Evolutionary conservation across 2,113 vertebrate genomes (phyloP), one percentile per base, ranked within the genome.

Genomic region (Prinia subflava): DNA sequence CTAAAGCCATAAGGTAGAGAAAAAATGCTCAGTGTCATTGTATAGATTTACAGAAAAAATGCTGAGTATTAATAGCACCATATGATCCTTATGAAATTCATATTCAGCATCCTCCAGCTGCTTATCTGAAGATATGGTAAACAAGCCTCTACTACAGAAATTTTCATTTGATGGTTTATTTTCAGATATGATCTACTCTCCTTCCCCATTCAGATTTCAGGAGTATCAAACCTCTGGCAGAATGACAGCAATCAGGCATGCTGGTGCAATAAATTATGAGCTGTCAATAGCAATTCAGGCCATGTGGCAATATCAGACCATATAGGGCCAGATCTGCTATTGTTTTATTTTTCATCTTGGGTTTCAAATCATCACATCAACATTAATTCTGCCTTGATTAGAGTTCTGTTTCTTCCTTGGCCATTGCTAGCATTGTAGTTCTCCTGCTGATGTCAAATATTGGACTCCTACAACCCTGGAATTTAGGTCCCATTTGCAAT

Each of bases 161-260:
- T 59, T 69, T 92, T 83, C 15, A 23, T 95, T 59, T 89, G 27
- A 31, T 87, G 60, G 37, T 73, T 92, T 95, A 59, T 94, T 91
- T 95, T 95, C 57, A 85, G 74, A 89, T 68, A 78, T 13, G 3
- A 79, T 95, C 75, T 91, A 52, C n/a, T 80, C 56, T 70, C 52
- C 46, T 88, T 79, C 39, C 28, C 31, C 57, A 50, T 78, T 62
- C 56, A 71, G 68, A 77, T 77, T 88, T 82, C 76, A 96, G 53
- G 56, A 56, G 52, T 76, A 81, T 79, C 62, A 94, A 63, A 87
- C 73, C 62, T 83, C 75, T 91, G 88, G 87, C 80, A 91, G n/a
- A 62, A 20, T 28, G 62, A 89, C 87, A 92, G 77, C 67, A 87
- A 79, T 92, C 59, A 84, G 41, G 46, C 46, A 35, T 80, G 59